phyloP scores from a whole-genome alignment of 2,888 invertebrate genomes.

The Aleiodes testaceus region DNA sequence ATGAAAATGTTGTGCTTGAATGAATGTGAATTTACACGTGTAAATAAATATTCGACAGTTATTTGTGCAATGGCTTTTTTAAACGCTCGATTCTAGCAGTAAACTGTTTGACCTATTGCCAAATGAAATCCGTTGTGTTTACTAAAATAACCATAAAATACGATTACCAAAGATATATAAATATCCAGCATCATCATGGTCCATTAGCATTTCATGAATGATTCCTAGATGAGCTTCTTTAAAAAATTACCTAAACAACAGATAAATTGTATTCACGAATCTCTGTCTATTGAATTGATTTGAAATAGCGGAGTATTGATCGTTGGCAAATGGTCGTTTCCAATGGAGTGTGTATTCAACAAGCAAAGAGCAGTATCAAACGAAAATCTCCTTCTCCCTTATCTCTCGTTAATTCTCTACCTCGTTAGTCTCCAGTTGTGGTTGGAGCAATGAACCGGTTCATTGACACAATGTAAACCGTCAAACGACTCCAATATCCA shows the following conservation, averaged over 20 bases:
- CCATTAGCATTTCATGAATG: constrained; percentile 19
- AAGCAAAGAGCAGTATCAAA: background rate
- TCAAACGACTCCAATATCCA: constrained; percentile 6
- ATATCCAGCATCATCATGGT: constrained; percentile 4
- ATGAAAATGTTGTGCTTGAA: constrained; percentile 34
- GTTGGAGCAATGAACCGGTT: background rate
- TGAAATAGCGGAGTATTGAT: constrained; percentile 22
- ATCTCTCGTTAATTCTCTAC: background rate
- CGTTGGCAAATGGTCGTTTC: background rate
- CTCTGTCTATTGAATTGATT: constrained; percentile 21
- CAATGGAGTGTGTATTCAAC: constrained; percentile 13
- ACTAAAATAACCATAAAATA: constrained; percentile 58
- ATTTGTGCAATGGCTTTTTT: background rate
- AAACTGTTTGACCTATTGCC: background rate
- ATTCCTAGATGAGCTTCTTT: too few species aligned
- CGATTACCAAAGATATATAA: constrained; percentile 50
- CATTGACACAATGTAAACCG: constrained; percentile 33
- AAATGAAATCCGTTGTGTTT: constrained; percentile 47
- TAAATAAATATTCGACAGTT: background rate
- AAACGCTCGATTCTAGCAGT: constrained; percentile 7
- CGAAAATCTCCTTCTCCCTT: background rate
- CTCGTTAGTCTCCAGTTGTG: background rate
- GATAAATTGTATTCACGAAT: constrained; percentile 16
- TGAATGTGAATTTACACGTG: background rate
- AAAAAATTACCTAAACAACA: too few species aligned